Base-by-base conservation (phyloP, 2,113 vertebrate species). In the Pagrus major region DNA sequence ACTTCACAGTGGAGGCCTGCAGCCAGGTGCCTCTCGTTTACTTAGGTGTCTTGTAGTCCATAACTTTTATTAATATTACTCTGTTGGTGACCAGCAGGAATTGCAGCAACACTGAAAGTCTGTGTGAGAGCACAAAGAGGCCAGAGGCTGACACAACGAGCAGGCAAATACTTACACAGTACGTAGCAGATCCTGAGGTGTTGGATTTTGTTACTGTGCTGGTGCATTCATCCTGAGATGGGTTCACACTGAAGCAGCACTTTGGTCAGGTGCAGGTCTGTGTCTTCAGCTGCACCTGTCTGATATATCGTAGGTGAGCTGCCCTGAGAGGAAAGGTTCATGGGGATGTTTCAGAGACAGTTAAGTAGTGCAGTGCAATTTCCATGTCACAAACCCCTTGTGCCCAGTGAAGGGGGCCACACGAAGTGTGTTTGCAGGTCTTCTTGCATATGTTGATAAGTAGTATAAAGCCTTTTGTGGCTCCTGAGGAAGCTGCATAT, bases 81-180 rank as follows among this genome's bases (percentile, higher is more conserved):
- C n/a, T 63, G 46, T 16, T 63, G 58, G 46, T 16, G 46, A 27
- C 16, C 16, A 10, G 47, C 47, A 63, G 71, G 39, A 39, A 52
- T 63, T 63, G 46, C 46, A 42, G 47, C 29, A 37, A 10, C 7
- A 8, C 6, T 73, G 16, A 21, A 52, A 60, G 35, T 58, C 44
- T 27, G 70, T 27, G 67, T 5, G 16, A 44, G 41, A 33, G 68
- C 39, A 46, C 23, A 54, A 31, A 52, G 71, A 63, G 59, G 71
- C 35, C 35, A 42, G 35, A 31, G 35, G 44, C 9, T 51, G 44
- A 49, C 18, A 4, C 21, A 35, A 18, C 12, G 7, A 7, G 25
- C 52, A 21, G 41, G 35, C 55, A 46, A 27, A 27, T 37, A n/a
- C n/a, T 35, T 37, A 21, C 14, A 69, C 5, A 10, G 27, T 10